Evolutionary conservation across 2,888 invertebrate species (phyloP), one percentile per base, ranked within the genome.

Genomic region (Chaetoderma sp.): DNA sequence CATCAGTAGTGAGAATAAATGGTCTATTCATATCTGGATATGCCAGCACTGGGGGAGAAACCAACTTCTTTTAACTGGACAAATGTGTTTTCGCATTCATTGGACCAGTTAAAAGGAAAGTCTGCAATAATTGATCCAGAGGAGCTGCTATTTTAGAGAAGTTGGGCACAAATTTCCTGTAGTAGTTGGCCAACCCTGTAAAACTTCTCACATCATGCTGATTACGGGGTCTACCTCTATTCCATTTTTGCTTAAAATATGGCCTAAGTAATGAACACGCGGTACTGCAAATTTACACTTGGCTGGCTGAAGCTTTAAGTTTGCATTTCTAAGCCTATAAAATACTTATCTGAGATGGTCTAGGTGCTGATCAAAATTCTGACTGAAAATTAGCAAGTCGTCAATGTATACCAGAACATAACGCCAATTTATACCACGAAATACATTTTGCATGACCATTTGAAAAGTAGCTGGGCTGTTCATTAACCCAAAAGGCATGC

Each of bases 151-250:
- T 67, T 0, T 59, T 62, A 5, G 80, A 62, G 1, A 80, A 60
- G 23, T 74, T 72, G 4, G 72, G 72, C 0, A 83, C 63, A 72
- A 85, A 86, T 57, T 75, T 75, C 4, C 75, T 72, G 65, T 84
- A 84, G 72, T 80, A 85, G 70, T 83, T 81, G 39, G 36, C 33
- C 13, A 56, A 21, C 21, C 59, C 59, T 8, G 47, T 18, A 28
- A 58, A 58, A 6, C 36, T 16, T 45, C 45, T 2, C n/a, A 58
- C 59, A 4, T 33, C 45, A 3, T 27, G 23, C 3, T 28, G n/a
- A n/a, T n/a, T n/a, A n/a, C 30, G 16, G 44, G 44, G 25, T 58
- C 59, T 4, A 33, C 18, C 28, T 49, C 6, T 16, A 47, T n/a
- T 21, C 59, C 59, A 18, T 25, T n/a, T 47, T 58, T 58, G 2